A percentile compares a stretch with the other conserved stretches of the same genome.
These are phyloP conservation scores for Mastomys natalensis DNA, from an alignment of 2,113 vertebrate species.

Conservation along the genomic window DNA sequence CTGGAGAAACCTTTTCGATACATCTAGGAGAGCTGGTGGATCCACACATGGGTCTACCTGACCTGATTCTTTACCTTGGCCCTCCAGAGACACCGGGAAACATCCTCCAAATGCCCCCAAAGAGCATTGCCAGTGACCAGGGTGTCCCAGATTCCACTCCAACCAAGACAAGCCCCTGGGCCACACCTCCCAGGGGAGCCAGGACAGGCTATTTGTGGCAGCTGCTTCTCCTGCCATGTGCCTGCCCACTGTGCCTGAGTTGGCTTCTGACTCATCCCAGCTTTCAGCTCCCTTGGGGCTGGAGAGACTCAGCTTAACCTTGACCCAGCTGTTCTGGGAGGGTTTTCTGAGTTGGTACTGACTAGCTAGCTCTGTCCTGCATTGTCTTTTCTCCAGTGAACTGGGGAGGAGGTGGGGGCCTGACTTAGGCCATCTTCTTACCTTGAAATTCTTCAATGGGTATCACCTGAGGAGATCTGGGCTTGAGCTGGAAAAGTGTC, in stretches of 20 bases:
- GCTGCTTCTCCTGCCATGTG: neutral
- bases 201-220: conserved; percentile 63
- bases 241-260: conserved; percentile 31
- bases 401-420: neutral
- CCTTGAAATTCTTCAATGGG: conserved; percentile 91
- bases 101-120: neutral
- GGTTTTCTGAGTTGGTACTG: neutral
- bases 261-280: conserved; percentile 70
- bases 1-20: neutral
- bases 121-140: neutral
- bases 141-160: conserved; percentile 34
- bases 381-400: neutral
- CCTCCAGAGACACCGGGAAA: neutral
- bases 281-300: conserved; percentile 52
- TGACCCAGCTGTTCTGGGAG: conserved; percentile 52
- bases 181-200: conserved; percentile 53
- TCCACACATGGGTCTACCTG: neutral
- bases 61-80: neutral
- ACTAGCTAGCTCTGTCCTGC: neutral
- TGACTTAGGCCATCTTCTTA: conserved; percentile 84
- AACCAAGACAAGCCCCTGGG: neutral
- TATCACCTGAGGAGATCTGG: conserved; percentile 89
- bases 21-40: neutral
- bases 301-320: neutral
- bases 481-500: conserved; percentile 91